A percentile compares a stretch with the other conserved stretches of the same genome.
Conservation (phyloP, 1,140 invertebrate species). For the Heliconius himera region DNA sequence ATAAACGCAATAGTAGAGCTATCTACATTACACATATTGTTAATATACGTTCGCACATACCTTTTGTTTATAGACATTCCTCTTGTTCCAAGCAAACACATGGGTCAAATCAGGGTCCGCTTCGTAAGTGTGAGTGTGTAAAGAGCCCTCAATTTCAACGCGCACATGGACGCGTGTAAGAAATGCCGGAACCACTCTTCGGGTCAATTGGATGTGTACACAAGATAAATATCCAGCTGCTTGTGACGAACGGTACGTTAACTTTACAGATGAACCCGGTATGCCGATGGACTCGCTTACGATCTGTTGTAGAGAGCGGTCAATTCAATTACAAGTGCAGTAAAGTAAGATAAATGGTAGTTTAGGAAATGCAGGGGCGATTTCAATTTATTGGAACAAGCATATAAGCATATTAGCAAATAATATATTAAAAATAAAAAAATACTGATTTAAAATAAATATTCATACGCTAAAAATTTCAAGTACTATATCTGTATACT, state of each 20-base stretch:
- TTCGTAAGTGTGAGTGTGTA: constrained; percentile 95
- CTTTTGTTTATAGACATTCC: constrained; percentile 98
- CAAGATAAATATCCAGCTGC: constrained; percentile 95
- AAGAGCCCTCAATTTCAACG: constrained; percentile 94
- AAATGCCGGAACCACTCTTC: constrained; percentile 88
- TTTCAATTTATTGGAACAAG: background rate
- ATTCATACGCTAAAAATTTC: too few species aligned
- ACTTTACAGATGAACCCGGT: constrained; percentile 94
- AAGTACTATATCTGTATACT: too few species aligned
- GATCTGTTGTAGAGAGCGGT: constrained; percentile 85
- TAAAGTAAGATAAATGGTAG: constrained; percentile 1
- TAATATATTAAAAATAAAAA: too few species aligned
- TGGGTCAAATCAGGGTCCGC: constrained; percentile 97
- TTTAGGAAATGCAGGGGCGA: background rate
- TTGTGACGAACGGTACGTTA: constrained; percentile 96
- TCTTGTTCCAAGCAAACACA: constrained; percentile 98
- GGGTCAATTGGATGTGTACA: constrained; percentile 94
- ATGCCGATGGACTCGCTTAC: constrained; percentile 97
- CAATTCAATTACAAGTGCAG: background rate
- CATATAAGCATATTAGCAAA: too few species aligned
- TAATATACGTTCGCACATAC: constrained; percentile 40
- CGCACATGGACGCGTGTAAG: constrained; percentile 94
- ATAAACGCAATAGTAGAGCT: background rate
- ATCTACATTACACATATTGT: background rate
- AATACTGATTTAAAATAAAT: too few species aligned